Evolutionary conservation across 2,797 vertebrate genomes (phyloP), one percentile per base, ranked within the genome.

Genomic region (Spheniscus humboldti): DNA sequence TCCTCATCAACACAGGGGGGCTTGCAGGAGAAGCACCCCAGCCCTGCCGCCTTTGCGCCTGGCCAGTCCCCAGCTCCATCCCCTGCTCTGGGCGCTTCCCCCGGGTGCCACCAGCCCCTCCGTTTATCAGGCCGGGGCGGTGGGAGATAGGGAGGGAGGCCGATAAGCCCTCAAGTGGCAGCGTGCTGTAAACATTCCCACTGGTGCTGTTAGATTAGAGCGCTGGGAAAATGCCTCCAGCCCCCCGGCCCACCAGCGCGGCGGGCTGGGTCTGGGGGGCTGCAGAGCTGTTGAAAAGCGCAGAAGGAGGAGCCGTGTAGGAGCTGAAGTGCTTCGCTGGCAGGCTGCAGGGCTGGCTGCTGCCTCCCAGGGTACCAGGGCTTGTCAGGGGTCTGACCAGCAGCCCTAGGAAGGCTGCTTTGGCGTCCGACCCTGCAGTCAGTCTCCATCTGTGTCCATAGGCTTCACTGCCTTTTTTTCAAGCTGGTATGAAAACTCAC

Each of bases 101-200:
- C 25, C 2, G 43, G 83, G 74, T 94, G 86, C 92, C 95, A 78
- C 55, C 55, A 90, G 37, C 67, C 50, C 83, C 85, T 59, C 66
- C 30, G 28, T 84, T 98, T 98, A 98, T 98, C 98, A 91, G 92
- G 6, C 91, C 3, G 13, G n/a, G 89, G 92, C 60, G 43, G 88
- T 86, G 92, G 96, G 90, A 92, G 97, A 98, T 98, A 97, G 93
- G 85, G 90, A 69, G 96, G 96, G 90, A 81, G 68, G 90, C 86
- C 18, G 98, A 98, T 98, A 98, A 98, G 94, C 59, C 83, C 86
- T 96, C 97, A 98, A 98, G 98, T 98, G 98, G 98, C 98, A 98
- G 97, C 95, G 97, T 97, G 97, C 97, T 98, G 97, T 98, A 98
- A 98, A 98, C 98, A 98, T 98, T 98, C 98, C 98, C 98, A 98